Base-by-base conservation (phyloP, 2,888 invertebrate species). In the Bellardia bayeri region DNA sequence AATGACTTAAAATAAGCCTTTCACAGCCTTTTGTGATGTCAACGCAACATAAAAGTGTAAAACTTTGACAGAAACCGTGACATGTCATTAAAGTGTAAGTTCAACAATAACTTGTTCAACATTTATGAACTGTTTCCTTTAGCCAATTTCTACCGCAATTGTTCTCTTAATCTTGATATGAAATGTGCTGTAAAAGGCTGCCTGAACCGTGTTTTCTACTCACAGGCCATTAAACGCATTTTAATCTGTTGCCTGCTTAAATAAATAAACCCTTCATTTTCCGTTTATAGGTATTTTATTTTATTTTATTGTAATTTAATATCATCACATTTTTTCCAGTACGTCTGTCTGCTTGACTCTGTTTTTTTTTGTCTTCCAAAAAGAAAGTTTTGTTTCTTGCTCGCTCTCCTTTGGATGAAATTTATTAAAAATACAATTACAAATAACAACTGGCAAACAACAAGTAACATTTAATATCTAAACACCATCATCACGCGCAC, bases 401-500 rank as follows among this genome's bases (percentile, higher is more conserved):
- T 78, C 1, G 49, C 54, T 68, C 61, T 37, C 30, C 58, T 69
- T 40, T 2, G 42, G 30, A 63, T 76, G 64, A 61, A 76, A 69
- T 51, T 68, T 87, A 76, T 76, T 81, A 68, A 68, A 84, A 83
- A 71, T 72, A 81, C 83, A 87, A 84, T 87, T 87, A 87, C 81
- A 82, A 87, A 87, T 84, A 84, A 87, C 78, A 87, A 84, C 84
- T 84, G 81, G 72, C 87, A 84, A 83, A 80, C 80, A 87, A 82
- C 81, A 87, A 84, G 81, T 87, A 87, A 87, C 87, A 84, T 87
- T 87, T 87, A 87, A 85, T 89, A 89, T 89, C 89, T 88, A 89
- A 89, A 89, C 89, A 89, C 89, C 89, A 89, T 89, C 89, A 89
- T 89, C 89, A 89, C 89, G 89, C 87, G 89, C 87, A 87, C 88